A percentile compares a stretch with the other conserved stretches of the same genome.
Evolutionary conservation across 1,140 invertebrate genomes (phyloP).

Genomic region (Lineus longissimus): DNA sequence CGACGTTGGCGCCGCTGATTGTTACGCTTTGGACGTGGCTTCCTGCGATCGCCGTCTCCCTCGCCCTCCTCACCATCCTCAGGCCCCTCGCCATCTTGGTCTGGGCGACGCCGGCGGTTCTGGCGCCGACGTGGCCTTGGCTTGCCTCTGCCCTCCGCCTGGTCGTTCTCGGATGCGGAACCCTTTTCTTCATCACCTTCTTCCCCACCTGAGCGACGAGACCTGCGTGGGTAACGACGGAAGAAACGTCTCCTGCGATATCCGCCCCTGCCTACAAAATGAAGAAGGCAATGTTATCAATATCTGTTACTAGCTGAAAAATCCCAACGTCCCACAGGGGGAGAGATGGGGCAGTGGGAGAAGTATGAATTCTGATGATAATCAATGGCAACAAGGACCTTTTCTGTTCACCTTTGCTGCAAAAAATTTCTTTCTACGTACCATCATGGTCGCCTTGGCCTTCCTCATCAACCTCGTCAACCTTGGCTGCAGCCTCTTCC

Average conservation of each 20-base stretch:
- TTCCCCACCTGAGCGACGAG: neutral
- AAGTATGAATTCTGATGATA: too few species aligned
- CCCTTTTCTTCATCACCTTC: constrained; percentile 7
- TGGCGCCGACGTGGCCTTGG: constrained; percentile 21
- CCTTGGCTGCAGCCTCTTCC: constrained; percentile 22
- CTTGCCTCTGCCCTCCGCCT: constrained; percentile 22
- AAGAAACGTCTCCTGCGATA: too few species aligned
- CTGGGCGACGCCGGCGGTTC: constrained; percentile 21
- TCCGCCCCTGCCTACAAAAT: too few species aligned
- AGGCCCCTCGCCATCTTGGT: constrained; percentile 22
- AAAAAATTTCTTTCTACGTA: too few species aligned
- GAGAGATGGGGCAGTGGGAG: too few species aligned
- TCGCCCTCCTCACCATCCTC: constrained; percentile 24
- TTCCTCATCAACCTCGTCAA: constrained; percentile 28
- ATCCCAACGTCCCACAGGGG: too few species aligned
- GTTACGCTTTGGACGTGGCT: constrained; percentile 11
- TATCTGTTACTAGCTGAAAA: too few species aligned
- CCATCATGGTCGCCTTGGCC: constrained; percentile 15
- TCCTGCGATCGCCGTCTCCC: constrained; percentile 8
- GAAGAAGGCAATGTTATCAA: too few species aligned
- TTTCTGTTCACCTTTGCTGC: too few species aligned
- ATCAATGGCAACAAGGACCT: too few species aligned
- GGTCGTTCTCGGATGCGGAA: constrained; percentile 23
- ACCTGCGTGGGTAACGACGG: too few species aligned
- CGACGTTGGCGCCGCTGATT: constrained; percentile 11